Percentiles rank a stretch among this genome's conserved stretches.
Evolutionary conservation across 2,113 vertebrate genomes (phyloP).

Genomic region (Chlorodrepanis virens): DNA sequence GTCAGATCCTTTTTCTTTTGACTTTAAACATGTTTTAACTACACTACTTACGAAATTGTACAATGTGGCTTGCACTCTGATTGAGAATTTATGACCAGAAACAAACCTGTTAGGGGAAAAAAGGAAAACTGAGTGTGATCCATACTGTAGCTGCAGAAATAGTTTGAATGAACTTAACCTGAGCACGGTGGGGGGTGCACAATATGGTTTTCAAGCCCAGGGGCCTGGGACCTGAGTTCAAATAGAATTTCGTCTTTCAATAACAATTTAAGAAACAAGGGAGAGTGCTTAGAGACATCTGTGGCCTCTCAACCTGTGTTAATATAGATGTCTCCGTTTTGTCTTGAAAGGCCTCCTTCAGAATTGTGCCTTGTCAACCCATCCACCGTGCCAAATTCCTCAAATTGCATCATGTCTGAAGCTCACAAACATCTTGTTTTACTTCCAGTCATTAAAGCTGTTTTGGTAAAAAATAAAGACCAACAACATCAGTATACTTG

Average conservation of each 20-base stretch:
- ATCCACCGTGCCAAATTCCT: background rate
- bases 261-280: slow-evolving; percentile 19
- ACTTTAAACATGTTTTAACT: slow-evolving; percentile 67
- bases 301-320: slow-evolving; percentile 20
- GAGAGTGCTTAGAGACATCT: slow-evolving; percentile 13
- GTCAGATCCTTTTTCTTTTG: slow-evolving; percentile 59
- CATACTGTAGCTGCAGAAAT: slow-evolving; percentile 35
- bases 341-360: slow-evolving; percentile 10
- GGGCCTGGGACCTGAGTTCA: slow-evolving; percentile 37
- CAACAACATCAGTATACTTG: background rate
- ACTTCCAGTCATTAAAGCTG: background rate
- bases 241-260: slow-evolving; percentile 51
- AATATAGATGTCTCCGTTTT: slow-evolving; percentile 33
- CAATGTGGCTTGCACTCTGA: slow-evolving; percentile 49
- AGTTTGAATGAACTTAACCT: slow-evolving; percentile 44
- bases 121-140: slow-evolving; percentile 50
- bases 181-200: slow-evolving; percentile 51
- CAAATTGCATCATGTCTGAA: background rate
- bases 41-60: slow-evolving; percentile 61
- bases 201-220: slow-evolving; percentile 53
- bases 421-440: slow-evolving; percentile 12
- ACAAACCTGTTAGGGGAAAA: slow-evolving; percentile 60
- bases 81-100: slow-evolving; percentile 73
- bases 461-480: background rate
- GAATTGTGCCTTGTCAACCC: background rate